Base-by-base conservation (phyloP, 1,140 invertebrate genomes). In the Arctopsyche grandis region DNA sequence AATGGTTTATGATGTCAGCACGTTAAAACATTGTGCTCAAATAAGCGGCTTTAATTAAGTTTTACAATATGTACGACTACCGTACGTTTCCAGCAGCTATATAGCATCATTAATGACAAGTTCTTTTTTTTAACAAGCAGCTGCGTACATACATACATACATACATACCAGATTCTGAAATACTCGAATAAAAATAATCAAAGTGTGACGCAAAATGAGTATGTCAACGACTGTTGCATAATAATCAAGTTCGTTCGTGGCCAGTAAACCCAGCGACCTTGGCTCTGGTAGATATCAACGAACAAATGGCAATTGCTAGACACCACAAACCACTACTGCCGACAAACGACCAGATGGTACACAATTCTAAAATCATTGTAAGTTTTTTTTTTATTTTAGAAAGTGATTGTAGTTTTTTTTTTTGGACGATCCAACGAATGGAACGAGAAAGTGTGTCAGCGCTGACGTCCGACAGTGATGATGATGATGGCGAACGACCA, bases 211-310 rank as follows among this genome's bases (percentile, higher is more conserved):
- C 7, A 38, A 38, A 38, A 38, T 38, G 29, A 38, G 29, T 38
- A 14, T 10, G 71, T 10, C 46, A n/a, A 24, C 26, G 7, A 22
- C 5, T n/a, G 22, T 75, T 75, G 71, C 71, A 56, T 75, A 75
- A 75, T 75, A 56, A 48, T 24, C 48, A 48, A 75, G 71, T 73
- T 73, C 70, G 38, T 75, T 75, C 56, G 56, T 75, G 71, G 48
- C 44, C 71, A 48, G 26, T 75, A 75, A 75, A 75, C 71, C 22
- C 46, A 75, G 48, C 48, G 71, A 48, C 71, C 71, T 75, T 75
- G 71, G 71, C 71, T 75, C 48, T 29, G 9, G 24, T 12, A 14
- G 21, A 21, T 60, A 66, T 3, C 21, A 52, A 26, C 38, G 69
- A 26, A 70, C 24, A 38, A 38, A 38, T 38, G 70, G 43, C 46